phyloP scores from a whole-genome alignment of 2,888 invertebrate species.

The Amorpha juglandis region DNA sequence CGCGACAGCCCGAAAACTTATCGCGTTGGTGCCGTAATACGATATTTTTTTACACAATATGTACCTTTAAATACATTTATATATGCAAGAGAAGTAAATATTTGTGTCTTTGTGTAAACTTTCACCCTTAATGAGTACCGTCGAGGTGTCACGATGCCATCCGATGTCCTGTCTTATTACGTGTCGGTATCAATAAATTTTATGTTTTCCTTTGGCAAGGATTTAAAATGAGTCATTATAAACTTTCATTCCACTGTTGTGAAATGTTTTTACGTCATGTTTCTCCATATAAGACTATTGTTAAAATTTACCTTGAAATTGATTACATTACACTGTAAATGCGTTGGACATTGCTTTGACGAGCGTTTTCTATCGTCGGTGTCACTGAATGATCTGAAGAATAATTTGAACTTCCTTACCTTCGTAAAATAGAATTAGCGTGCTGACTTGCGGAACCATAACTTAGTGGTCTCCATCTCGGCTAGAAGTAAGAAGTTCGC shows the following conservation, averaged over 20 bases:
- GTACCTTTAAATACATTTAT: constrained; percentile 9
- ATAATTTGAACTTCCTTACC: no score
- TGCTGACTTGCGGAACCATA: no score
- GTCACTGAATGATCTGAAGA: no score
- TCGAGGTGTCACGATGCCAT: constrained; percentile 51
- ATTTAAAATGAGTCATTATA: constrained; percentile 16
- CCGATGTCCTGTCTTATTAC: constrained; percentile 44
- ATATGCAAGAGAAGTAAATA: constrained; percentile 45
- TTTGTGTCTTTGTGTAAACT: constrained; percentile 55
- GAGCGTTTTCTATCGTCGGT: no score
- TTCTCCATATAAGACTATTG: not conserved
- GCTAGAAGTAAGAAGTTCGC: no score
- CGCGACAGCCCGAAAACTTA: not conserved
- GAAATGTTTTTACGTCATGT: not conserved
- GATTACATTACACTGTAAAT: no score
- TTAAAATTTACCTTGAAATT: not conserved
- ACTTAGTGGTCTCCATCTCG: no score
- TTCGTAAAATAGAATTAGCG: no score
- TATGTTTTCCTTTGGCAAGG: not conserved
- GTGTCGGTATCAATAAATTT: constrained; percentile 31
- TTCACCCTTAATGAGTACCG: constrained; percentile 59
- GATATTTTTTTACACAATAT: constrained; percentile 20
- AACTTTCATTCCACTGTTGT: constrained; percentile 13
- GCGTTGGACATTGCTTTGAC: no score
- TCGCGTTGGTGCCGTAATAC: constrained; percentile 16